These are phyloP conservation scores for Blastobasis adustella DNA, from an alignment of 2,888 invertebrate species.

Conservation along the genomic window DNA sequence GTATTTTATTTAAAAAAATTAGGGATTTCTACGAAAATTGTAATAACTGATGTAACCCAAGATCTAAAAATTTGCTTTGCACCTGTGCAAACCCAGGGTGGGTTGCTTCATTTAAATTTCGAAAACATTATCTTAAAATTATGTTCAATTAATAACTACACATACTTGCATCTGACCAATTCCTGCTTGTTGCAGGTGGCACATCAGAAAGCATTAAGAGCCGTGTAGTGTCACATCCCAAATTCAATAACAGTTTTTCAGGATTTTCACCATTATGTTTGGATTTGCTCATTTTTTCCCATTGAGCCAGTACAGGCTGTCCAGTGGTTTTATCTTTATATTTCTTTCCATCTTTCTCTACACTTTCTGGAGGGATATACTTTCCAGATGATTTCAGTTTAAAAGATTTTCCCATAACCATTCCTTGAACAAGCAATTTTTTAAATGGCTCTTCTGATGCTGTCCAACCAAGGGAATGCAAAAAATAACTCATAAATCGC, in stretches of 20 bases:
- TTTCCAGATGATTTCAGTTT: constrained; percentile 83
- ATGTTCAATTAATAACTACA: constrained; percentile 12
- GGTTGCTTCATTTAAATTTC: too few species aligned
- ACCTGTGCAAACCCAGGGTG: too few species aligned
- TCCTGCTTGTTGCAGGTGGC: constrained; percentile 90
- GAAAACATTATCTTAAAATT: too few species aligned
- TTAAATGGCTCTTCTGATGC: constrained; percentile 91
- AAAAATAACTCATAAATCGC: constrained; percentile 93
- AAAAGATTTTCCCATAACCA: constrained; percentile 92
- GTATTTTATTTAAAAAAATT: neutral
- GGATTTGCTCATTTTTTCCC: constrained; percentile 99
- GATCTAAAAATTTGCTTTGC: too few species aligned
- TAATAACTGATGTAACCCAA: too few species aligned
- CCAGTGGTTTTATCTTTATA: constrained; percentile 78
- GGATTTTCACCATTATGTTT: constrained; percentile 98
- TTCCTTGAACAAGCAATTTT: constrained; percentile 94
- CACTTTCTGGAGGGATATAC: constrained; percentile 83
- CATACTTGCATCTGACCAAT: constrained; percentile 92
- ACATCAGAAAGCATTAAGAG: constrained; percentile 92
- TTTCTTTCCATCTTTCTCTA: constrained; percentile 74
- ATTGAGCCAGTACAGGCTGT: constrained; percentile 80
- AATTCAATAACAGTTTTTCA: constrained; percentile 82
- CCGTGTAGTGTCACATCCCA: constrained; percentile 93
- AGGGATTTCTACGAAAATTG: too few species aligned
- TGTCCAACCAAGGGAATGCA: constrained; percentile 85